Conservation (phyloP, 92 coral and sea anemone species). For the Epizoanthus fatuus region DNA sequence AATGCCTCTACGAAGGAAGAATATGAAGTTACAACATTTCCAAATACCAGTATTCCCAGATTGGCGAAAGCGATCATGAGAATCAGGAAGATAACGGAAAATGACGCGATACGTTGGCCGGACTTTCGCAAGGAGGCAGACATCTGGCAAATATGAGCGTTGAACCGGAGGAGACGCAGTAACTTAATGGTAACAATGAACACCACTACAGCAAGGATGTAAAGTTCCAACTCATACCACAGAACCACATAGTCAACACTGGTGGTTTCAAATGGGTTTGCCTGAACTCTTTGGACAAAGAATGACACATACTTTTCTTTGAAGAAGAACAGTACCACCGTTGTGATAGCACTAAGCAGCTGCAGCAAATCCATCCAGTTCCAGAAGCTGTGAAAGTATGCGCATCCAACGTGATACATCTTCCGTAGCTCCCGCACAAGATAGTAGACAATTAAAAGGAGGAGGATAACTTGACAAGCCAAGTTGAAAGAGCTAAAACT, state of each 20-base stretch:
- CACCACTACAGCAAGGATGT: constrained; percentile 79
- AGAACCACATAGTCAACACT: constrained; percentile 87
- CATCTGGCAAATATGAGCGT: constrained; percentile 91
- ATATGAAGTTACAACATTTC: constrained; percentile 64
- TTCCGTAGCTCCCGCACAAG: constrained; percentile 76
- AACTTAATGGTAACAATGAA: constrained; percentile 89
- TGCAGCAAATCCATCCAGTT: constrained; percentile 95
- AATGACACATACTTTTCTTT: constrained; percentile 87
- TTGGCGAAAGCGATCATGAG: constrained; percentile 76
- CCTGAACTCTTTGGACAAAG: constrained; percentile 79
- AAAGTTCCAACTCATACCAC: constrained; percentile 82
- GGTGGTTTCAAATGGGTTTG: constrained; percentile 87
- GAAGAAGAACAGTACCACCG: constrained; percentile 84
- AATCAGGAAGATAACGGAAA: constrained; percentile 75
- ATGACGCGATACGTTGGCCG: constrained; percentile 62
- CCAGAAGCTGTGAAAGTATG: constrained; percentile 90
- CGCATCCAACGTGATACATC: constrained; percentile 71
- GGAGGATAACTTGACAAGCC: constrained; percentile 77
- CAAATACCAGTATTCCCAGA: constrained; percentile 78
- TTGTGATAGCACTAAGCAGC: constrained; percentile 69
- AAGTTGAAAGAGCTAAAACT: constrained; percentile 54
- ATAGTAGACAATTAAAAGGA: constrained; percentile 80
- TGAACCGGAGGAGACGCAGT: constrained; percentile 86
- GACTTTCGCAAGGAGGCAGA: constrained; percentile 80
- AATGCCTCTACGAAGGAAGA: constrained; percentile 69